Evolutionary conservation across 2,113 vertebrate species (phyloP).

Genomic region (Thamnaconus septentrionalis): DNA sequence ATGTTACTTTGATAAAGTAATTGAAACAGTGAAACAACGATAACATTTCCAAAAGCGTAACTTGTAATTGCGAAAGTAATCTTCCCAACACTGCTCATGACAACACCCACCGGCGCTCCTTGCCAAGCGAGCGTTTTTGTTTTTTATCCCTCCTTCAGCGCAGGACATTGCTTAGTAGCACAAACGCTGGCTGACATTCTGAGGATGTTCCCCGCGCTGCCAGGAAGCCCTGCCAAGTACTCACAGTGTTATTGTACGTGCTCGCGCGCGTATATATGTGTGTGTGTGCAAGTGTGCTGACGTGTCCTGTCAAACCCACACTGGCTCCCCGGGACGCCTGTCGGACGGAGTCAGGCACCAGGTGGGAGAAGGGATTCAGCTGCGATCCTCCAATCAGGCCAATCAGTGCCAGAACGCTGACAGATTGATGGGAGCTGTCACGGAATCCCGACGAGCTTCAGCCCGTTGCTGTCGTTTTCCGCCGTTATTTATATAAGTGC

Average conservation of each 20-base stretch:
- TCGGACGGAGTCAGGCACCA: slow-evolving; percentile 56
- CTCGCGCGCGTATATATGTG: slow-evolving; percentile 13
- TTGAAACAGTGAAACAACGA: too few species aligned
- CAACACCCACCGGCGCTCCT: too few species aligned
- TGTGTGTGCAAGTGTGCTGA: slow-evolving; percentile 37
- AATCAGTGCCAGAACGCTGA: slow-evolving; percentile 62
- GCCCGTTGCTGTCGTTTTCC: slow-evolving; percentile 39
- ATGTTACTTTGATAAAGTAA: too few species aligned
- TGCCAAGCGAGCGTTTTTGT: too few species aligned
- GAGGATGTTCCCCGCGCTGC: neutral
- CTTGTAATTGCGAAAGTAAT: too few species aligned
- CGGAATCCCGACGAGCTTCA: slow-evolving; percentile 59
- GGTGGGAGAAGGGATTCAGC: slow-evolving; percentile 57
- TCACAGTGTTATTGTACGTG: neutral
- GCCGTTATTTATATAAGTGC: slow-evolving; percentile 61
- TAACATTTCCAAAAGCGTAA: too few species aligned
- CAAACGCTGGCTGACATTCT: neutral
- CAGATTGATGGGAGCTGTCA: slow-evolving; percentile 72
- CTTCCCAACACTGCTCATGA: too few species aligned
- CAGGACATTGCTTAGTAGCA: too few species aligned
- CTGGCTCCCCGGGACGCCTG: slow-evolving; percentile 53
- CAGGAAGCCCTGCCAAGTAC: slow-evolving; percentile 18
- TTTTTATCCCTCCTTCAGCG: too few species aligned
- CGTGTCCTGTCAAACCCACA: slow-evolving; percentile 51
- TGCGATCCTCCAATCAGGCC: slow-evolving; percentile 65